Evolutionary conservation across 1,140 invertebrate species (phyloP), one percentile per base, ranked within the genome.

Genomic region (Mizuhopecten yessoensis): DNA sequence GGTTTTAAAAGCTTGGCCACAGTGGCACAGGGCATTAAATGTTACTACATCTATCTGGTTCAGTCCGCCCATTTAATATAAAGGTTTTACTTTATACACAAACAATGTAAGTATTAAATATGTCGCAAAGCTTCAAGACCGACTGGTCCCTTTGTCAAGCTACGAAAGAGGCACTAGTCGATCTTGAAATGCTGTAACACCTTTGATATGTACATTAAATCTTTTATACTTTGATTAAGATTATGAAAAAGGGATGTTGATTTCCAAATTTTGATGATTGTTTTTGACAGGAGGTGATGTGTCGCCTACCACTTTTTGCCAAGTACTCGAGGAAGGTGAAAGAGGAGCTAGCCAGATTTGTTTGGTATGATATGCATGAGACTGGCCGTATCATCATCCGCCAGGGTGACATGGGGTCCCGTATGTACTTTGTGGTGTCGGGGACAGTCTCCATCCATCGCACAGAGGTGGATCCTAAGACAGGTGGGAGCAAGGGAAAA

Each of bases 361-460:
- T 93, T n/a, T 89, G 91, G 75, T 94, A 92, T 42, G 93, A 94
- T 33, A 9, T 88, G 11, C 88, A 92, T 57, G 93, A 92, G 33
- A 86, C 92, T 57, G 92, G 89, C 0, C 45, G 92, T n/a, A 88
- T 93, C 20, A 89, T 94, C 23, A 92, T 94, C 45, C 90, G 88
- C 13, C 93, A 94, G 86, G 93, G 91, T 9, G 90, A 94, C 34
- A 34, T 88, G 3, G 93, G 93, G 7, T 86, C 33, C 23, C 34
- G 88, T 13, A 91, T 94, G 88, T 94, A 94, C 39, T 94, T 94
- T 34, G 89, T 94, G 20, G 88, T 93, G n/a, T 92, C 90, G 3
- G 93, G 92, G 0, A 75, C 42, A 29, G 92, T 93, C 17, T 45
- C 49, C 13, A 87, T 93, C 34, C 87, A 91, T 15, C 90, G 87